Conservation (phyloP, 1,140 invertebrate genomes). For the Anastrepha ludens region DNA sequence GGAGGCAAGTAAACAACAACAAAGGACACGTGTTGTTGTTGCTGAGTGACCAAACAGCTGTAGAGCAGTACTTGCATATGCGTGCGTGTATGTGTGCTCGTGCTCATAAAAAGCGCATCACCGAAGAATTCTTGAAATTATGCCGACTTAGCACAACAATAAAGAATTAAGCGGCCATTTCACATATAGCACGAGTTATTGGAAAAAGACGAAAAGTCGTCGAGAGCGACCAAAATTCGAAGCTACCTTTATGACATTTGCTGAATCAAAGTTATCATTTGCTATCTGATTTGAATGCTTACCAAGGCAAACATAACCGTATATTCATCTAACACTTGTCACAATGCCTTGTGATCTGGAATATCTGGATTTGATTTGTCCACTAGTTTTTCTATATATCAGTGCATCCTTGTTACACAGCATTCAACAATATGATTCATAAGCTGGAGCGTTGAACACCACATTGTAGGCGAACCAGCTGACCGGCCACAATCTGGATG, state of each 20-base stretch:
- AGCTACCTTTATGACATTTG: not conserved
- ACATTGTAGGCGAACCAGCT: not conserved
- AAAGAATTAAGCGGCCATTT: slow-evolving; percentile 25
- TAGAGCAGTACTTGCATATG: slow-evolving; percentile 9
- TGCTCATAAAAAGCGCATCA: not conserved
- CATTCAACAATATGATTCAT: not conserved
- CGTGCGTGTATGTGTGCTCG: not conserved
- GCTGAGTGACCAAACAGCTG: not conserved
- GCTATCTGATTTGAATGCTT: too few species aligned
- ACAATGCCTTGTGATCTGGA: not conserved
- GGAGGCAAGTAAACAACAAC: slow-evolving; percentile 19
- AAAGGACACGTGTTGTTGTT: not conserved
- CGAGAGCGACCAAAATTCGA: not conserved
- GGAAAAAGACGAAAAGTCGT: not conserved
- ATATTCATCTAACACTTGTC: not conserved
- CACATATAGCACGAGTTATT: not conserved
- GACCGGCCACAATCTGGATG: not conserved
- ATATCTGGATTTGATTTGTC: not conserved
- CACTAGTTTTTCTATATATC: not conserved
- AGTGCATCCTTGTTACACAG: slow-evolving; percentile 22
- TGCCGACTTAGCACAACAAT: not conserved
- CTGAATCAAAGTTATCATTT: too few species aligned
- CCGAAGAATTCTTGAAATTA: not conserved
- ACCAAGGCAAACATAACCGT: not conserved
- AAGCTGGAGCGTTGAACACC: too few species aligned